Evolutionary conservation across 2,113 vertebrate genomes (phyloP), one percentile per base, ranked within the genome.

Genomic region (Tragulus kanchil): DNA sequence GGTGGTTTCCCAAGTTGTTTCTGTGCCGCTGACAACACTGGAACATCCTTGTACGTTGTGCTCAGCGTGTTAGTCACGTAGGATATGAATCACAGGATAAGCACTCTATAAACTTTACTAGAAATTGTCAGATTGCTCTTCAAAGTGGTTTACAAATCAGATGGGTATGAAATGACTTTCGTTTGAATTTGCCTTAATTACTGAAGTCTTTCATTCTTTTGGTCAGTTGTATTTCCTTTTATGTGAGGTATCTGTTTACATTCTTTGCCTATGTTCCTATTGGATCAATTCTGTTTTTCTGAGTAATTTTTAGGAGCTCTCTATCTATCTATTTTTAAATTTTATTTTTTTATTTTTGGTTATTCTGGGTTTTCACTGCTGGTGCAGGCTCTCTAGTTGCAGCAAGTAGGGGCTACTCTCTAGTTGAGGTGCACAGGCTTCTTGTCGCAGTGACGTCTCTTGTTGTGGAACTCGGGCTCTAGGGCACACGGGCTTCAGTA

Each of bases 91-190:
- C 45, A 71, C 26, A 25, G n/a, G 10, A 48, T 64, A 64, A 85
- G 21, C 21, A 48, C 62, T 89, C 84, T 73, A 65, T 25, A 61
- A 52, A 16, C 77, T 61, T 28, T 36, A 88, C 89, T 52, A 61
- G 50, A 95, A 45, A 85, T 56, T 56, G 86, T 12, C 56, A 92
- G 8, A 75, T 88, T 84, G 23, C 31, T 89, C 31, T 88, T 83
- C 23, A 88, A 42, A 77, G 10, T 88, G 16, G 12, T 42, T 84
- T 77, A 26, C 16, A 56, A 48, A n/a, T 69, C 61, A 84, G 15
- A 16, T 84, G 17, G 2, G 2, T 45, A 15, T 61, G 52, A 52
- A 59, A 84, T 84, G 23, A 77, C 59, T 78, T 79, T 25, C 48
- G 15, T 36, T 81, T 71, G n/a, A 28, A 25, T 65, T 75, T 78